A percentile compares a stretch with the other conserved stretches of the same genome.
Evolutionary conservation across 2,113 vertebrate genomes (phyloP).

Genomic region (Egretta garzetta): DNA sequence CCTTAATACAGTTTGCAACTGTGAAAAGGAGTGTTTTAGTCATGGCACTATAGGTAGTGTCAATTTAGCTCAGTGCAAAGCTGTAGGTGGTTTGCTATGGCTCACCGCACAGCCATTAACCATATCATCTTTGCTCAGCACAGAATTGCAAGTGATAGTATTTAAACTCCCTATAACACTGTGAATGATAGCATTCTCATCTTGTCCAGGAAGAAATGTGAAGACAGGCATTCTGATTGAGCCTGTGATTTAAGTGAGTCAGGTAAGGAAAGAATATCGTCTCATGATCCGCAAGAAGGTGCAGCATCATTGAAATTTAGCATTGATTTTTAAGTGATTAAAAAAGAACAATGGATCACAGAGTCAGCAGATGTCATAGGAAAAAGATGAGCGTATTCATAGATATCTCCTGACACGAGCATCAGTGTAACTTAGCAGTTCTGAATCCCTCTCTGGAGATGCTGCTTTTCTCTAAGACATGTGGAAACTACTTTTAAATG

Average conservation of each 20-base stretch:
- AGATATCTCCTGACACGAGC: not conserved
- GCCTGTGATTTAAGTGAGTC: not conserved
- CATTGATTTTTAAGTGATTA: constrained; percentile 12
- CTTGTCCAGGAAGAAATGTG: constrained; percentile 7
- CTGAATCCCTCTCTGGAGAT: not conserved
- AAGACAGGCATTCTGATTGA: not conserved
- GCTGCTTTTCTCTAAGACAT: not conserved
- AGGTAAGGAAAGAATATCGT: not conserved
- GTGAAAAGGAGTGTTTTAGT: constrained; percentile 67
- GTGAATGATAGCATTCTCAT: constrained; percentile 11
- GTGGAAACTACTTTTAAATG: not conserved
- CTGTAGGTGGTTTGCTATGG: constrained; percentile 58
- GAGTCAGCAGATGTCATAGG: not conserved
- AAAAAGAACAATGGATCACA: not conserved
- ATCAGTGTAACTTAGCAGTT: not conserved
- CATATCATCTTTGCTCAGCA: constrained; percentile 49
- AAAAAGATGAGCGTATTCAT: not conserved
- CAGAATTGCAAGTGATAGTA: constrained; percentile 20
- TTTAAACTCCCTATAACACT: constrained; percentile 41
- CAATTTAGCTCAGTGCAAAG: constrained; percentile 46
- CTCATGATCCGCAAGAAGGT: not conserved
- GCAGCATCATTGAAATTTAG: not conserved
- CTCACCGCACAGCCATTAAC: constrained; percentile 60
- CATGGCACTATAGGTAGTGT: not conserved
- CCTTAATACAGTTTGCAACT: constrained; percentile 47